phyloP scores from a whole-genome alignment of 2,888 invertebrate species.

The Brenthis daphne region DNA sequence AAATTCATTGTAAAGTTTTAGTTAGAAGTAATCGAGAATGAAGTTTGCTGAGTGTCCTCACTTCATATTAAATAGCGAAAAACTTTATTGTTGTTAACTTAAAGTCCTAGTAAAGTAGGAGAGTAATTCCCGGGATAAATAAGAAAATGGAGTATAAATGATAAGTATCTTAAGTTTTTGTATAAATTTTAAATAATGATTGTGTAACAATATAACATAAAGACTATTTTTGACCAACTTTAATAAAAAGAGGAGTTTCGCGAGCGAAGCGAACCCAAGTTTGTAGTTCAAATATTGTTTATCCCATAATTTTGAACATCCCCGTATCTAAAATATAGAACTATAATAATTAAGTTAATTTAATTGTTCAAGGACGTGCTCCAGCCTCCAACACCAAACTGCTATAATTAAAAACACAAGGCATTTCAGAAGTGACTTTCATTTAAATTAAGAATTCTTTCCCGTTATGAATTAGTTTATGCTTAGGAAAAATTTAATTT shows the following conservation, averaged over 20 bases:
- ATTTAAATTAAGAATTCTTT: slow-evolving; percentile 72
- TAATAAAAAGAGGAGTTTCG: too few species aligned
- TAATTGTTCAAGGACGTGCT: slow-evolving; percentile 45
- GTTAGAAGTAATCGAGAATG: slow-evolving; percentile 32
- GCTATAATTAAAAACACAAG: slow-evolving; percentile 68
- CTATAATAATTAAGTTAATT: slow-evolving; percentile 45
- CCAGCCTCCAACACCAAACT: slow-evolving; percentile 43
- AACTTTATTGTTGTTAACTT: slow-evolving; percentile 10
- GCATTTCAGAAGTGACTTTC: slow-evolving; percentile 57
- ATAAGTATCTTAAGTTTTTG: background rate
- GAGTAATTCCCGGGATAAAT: background rate
- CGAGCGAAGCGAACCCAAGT: too few species aligned
- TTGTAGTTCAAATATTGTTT: background rate
- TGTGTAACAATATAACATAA: too few species aligned
- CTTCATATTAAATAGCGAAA: slow-evolving; percentile 23
- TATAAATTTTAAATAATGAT: too few species aligned
- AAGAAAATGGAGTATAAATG: slow-evolving; percentile 9
- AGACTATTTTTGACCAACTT: too few species aligned
- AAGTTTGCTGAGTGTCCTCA: slow-evolving; percentile 30
- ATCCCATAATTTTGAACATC: slow-evolving; percentile 4
- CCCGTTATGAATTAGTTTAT: slow-evolving; percentile 35
- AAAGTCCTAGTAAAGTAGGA: slow-evolving; percentile 3
- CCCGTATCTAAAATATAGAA: slow-evolving; percentile 33
- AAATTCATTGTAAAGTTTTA: slow-evolving; percentile 41
- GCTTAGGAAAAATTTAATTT: slow-evolving; percentile 4